Evolutionary conservation across 2,888 invertebrate species (phyloP), one percentile per base, ranked within the genome.

Genomic region (Xylophagus ater): DNA sequence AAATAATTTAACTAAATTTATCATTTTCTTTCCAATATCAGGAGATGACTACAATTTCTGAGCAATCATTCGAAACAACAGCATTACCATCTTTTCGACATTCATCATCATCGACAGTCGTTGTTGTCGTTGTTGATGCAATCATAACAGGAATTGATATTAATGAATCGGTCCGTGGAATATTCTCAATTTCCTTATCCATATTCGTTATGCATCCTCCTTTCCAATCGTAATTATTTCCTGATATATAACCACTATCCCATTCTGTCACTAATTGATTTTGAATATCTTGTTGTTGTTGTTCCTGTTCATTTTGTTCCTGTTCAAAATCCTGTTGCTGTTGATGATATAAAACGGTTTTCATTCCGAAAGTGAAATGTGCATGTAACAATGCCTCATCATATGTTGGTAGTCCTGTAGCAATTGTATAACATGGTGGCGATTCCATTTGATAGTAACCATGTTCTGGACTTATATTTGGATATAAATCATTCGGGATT

Each of bases 381-480:
- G 26, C 10, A 56, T 74, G 73, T 55, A 71, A 69, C 51, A 75
- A 55, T 10, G 76, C 76, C 56, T 76, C 75, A 44, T 73, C 73
- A 59, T 76, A 76, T 44, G 69, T 72, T 24, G 76, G 76, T 41
- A 76, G 55, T 8, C 76, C 76, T 19, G 76, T 74, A 50, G 74
- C 76, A 46, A 75, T 68, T 29, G 75, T 74, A 55, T 76, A 76
- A 50, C 73, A 74, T 25, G 76, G 76, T 43, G 76, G 62, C 29
- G 71, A 70, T 52, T 72, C 73, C 53, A 61, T 58, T 56, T 62
- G 60, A 49, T 58, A 59, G 50, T 60, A 62, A 20, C 54, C 53
- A 13, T 55, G 54, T 43, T 60, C 61, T 12, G n/a, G 5, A 10
- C 33, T 13, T 2, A 4, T 19, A 4, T 10, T 34, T 45, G 37